Evolutionary conservation across 2,113 vertebrate species (phyloP), one percentile per base, ranked within the genome.

Genomic region (Grallaria varia): DNA sequence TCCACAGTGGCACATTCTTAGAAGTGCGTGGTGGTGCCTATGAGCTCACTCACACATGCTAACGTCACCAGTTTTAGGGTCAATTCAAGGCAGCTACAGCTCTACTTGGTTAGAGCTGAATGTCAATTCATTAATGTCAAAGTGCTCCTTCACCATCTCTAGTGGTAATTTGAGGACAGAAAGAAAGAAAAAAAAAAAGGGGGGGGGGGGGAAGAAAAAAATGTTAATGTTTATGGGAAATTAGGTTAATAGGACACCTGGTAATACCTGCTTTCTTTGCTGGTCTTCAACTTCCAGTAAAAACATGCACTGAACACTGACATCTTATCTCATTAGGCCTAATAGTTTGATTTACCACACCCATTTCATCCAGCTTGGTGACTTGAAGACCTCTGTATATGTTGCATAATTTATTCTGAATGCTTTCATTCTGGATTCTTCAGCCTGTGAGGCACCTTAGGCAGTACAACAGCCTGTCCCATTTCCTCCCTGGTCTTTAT

Each of bases 21-120:
- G 96, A 91, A 91, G 21, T 77, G 74, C 81, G 84, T 62, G 90
- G 12, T 93, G 77, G 62, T 77, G 75, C 92, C 82, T 96, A 59
- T 96, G 93, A 96, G 96, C 91, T 96, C 90, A 91, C 73, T 95
- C 68, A 60, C 68, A 81, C 68, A 90, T 10, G 39, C 12, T 44
- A 49, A 93, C 72, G n/a, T 91, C 93, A 94, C 66, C 0, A 0
- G 21, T 7, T 14, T 31, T n/a, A 37, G 89, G 94, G 87, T 89
- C 89, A 89, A 39, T 14, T 78, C 64, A 40, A 89, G 68, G 53
- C 93, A 93, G 56, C 74, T 56, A 44, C 55, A 60, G 71, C 40
- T 68, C 73, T 64, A 25, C 31, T n/a, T 69, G 83, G 68, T 64
- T 66, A 66, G n/a, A 83, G 82, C 40, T 62, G 9, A 85, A 62